phyloP scores from a whole-genome alignment of 2,113 vertebrate species.

The Austrofundulus limnaeus region DNA sequence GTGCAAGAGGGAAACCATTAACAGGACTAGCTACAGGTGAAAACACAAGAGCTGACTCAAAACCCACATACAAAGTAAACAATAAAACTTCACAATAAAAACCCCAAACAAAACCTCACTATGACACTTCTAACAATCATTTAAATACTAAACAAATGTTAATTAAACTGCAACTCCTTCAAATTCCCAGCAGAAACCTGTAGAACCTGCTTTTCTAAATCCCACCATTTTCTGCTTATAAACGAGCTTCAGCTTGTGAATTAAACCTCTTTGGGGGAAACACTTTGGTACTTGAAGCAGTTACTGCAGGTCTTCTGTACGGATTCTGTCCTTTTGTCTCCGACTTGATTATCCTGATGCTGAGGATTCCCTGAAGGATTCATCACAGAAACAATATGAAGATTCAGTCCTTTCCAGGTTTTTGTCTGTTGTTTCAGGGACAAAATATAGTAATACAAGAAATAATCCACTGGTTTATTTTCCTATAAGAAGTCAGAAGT shows the following conservation, averaged over 20 bases:
- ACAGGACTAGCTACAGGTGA: too few relatives aligned
- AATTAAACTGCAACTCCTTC: background rate
- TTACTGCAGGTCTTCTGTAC: slow-evolving; percentile 15
- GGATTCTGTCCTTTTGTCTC: background rate
- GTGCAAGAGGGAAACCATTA: too few relatives aligned
- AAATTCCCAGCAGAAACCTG: background rate
- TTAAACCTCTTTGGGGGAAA: background rate
- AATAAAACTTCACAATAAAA: too few relatives aligned
- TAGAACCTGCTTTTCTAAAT: background rate
- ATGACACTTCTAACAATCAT: too few relatives aligned
- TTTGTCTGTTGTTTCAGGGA: background rate
- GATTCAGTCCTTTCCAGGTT: slow-evolving; percentile 41
- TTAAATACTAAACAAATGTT: background rate
- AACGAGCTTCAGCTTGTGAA: background rate
- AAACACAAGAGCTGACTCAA: too few relatives aligned
- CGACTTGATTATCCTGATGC: background rate
- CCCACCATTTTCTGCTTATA: background rate
- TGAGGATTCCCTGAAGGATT: slow-evolving; percentile 32
- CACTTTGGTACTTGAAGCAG: too few relatives aligned
- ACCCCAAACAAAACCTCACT: too few relatives aligned
- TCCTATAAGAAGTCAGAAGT: too few relatives aligned
- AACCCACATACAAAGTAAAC: too few relatives aligned
- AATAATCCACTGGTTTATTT: slow-evolving; percentile 16
- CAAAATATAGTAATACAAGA: slow-evolving; percentile 21
- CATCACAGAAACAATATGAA: background rate